phyloP scores from a whole-genome alignment of 2,888 invertebrate species.

The Gnatocerus cornutus region DNA sequence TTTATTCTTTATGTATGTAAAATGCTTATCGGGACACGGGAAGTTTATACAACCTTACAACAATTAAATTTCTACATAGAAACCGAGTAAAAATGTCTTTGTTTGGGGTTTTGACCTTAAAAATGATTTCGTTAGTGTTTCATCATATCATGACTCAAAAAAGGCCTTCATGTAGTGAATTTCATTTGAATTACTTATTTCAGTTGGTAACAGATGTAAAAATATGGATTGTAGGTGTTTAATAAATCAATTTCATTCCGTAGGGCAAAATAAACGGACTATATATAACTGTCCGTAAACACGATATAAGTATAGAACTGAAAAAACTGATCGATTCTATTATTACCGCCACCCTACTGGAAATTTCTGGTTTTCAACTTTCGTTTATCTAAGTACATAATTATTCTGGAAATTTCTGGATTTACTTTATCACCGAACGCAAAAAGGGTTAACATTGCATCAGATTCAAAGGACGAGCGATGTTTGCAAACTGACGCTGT shows the following conservation, averaged over 20 bases:
- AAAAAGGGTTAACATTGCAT: slow-evolving; percentile 15
- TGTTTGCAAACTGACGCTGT: background rate
- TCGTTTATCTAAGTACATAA: too few relatives aligned
- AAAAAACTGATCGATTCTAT: too few relatives aligned
- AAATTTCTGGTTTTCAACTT: background rate
- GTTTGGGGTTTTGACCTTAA: slow-evolving; percentile 1
- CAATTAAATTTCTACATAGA: background rate
- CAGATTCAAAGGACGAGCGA: slow-evolving; percentile 6
- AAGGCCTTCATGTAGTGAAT: too few relatives aligned
- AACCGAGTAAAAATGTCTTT: background rate
- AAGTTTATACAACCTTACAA: background rate
- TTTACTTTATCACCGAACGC: background rate
- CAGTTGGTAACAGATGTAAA: too few relatives aligned
- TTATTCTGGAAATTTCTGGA: background rate
- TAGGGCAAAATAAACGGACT: too few relatives aligned
- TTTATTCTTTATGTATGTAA: background rate
- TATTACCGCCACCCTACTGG: background rate
- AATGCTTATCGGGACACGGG: background rate
- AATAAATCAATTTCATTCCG: too few relatives aligned
- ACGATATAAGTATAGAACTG: too few relatives aligned
- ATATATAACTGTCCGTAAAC: too few relatives aligned
- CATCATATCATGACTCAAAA: background rate
- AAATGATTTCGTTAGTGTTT: background rate
- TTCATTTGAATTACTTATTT: too few relatives aligned
- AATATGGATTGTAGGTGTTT: too few relatives aligned